A percentile compares a stretch with the other conserved stretches of the same genome.
phyloP scores from a whole-genome alignment of 2,113 vertebrate species.

The Protobothrops flavoviridis region DNA sequence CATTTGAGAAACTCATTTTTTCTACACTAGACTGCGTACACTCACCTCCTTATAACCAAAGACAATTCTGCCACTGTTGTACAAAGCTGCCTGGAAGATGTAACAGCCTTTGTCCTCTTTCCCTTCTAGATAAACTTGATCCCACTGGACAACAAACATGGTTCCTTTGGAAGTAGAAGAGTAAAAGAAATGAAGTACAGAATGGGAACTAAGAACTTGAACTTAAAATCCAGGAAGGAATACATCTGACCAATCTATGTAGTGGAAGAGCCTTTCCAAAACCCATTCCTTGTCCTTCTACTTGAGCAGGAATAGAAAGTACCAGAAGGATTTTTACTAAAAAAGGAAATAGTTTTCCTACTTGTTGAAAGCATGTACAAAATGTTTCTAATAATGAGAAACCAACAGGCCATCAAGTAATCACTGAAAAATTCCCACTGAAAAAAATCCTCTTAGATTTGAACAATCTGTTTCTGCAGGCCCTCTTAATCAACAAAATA shows the following conservation, averaged over 20 bases:
- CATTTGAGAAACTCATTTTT: neutral
- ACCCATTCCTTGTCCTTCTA: neutral
- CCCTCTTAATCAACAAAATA: neutral
- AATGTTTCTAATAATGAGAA: neutral
- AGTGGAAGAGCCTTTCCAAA: neutral
- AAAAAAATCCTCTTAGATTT: neutral
- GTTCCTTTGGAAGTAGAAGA: slow-evolving; percentile 72
- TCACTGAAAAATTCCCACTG: neutral
- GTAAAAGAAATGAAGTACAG: neutral
- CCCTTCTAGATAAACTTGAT: slow-evolving; percentile 83
- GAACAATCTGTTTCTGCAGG: neutral
- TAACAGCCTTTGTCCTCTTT: slow-evolving; percentile 83
- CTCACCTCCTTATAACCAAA: slow-evolving; percentile 92
- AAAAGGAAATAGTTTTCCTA: neutral
- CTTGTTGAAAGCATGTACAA: neutral
- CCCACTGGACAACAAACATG: slow-evolving; percentile 92
- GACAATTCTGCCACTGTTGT: slow-evolving; percentile 81
- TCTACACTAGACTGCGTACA: neutral
- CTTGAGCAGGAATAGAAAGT: neutral
- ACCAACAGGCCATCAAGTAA: neutral
- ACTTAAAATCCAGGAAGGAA: neutral
- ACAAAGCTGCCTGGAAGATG: slow-evolving; percentile 89
- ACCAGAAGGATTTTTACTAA: neutral
- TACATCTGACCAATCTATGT: neutral
- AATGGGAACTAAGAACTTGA: neutral